Base-by-base conservation (phyloP, 2,797 vertebrate genomes). In the Distichodus sexfasciatus region DNA sequence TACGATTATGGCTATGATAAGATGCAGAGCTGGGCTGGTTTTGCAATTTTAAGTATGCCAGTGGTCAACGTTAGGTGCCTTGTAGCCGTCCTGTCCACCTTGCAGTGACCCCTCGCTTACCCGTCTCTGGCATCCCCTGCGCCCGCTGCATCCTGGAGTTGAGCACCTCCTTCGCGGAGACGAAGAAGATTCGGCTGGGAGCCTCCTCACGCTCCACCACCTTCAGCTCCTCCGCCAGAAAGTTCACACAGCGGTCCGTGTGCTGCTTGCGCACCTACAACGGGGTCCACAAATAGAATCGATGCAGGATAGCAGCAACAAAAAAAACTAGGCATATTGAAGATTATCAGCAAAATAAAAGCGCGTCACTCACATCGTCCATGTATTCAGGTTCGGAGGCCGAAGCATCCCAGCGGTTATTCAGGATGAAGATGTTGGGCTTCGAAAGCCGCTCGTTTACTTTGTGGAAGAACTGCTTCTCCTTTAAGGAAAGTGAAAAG, bases 401-500 rank as follows among this genome's bases (percentile, higher is more conserved):
- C 0, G 97, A 99, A 12, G 97, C 97, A 61, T 99, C 97, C 97
- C 97, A 99, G 71, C 96, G 96, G 47, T 99, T 99, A 85, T 99
- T 99, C 78, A 99, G 85, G 84, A 99, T 99, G 82, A 99, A 99
- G 80, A 99, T 96, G 85, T 99, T 99, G 5, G 97, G 97, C 71
- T 97, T 98, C 0, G 97, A 99, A 70, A 99, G 92, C 9, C 94
- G 92, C 51, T 98, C 96, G 0, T 97, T 99, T 60, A 99, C 97
- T 87, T 99, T 99, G 87, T 99, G 95, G 83, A 99, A 99, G 87
- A 99, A 99, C 8, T 99, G 97, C 65, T 99, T 99, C 83, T 99
- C 97, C 97, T 98, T 72, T 3, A 76, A 33, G 19, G 28, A 43
- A 26, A 48, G 11, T 44, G 53, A 69, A 29, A 5, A 55, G 0